A percentile compares a stretch with the other conserved stretches of the same genome.
phyloP scores from a whole-genome alignment of 2,888 invertebrate species.

The Morpho achilles region DNA sequence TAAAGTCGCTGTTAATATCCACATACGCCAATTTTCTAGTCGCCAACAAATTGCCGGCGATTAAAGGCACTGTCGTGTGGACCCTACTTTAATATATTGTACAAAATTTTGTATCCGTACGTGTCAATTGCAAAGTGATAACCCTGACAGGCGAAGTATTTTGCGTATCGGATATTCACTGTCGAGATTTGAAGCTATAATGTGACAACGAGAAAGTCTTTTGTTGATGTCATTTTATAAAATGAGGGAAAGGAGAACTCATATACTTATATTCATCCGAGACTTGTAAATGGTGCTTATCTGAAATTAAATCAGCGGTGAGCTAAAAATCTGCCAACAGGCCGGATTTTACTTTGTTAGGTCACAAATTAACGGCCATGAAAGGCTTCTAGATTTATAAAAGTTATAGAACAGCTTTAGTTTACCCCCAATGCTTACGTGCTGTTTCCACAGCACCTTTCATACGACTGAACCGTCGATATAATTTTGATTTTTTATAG shows the following conservation, averaged over 20 bases:
- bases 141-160: conserved; percentile 11
- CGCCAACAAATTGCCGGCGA: too few relatives aligned
- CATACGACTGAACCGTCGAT: too few relatives aligned
- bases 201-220: not conserved
- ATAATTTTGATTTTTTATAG: too few relatives aligned
- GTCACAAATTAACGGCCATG: not conserved
- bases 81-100: too few relatives aligned
- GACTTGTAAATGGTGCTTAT: conserved; percentile 6
- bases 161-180: conserved; percentile 21
- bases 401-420: too few relatives aligned
- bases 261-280: not conserved
- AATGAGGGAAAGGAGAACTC: not conserved
- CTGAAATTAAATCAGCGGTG: conserved; percentile 8
- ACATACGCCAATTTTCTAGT: too few relatives aligned
- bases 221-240: conserved; percentile 3
- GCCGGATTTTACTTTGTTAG: conserved; percentile 1
- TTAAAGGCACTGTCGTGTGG: too few relatives aligned
- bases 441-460: too few relatives aligned
- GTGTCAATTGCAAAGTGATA: not conserved
- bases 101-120: too few relatives aligned
- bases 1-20: too few relatives aligned
- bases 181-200: conserved; percentile 19
- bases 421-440: too few relatives aligned
- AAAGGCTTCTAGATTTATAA: conserved; percentile 3
- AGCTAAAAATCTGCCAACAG: conserved; percentile 4